Conservation (phyloP, 2,113 vertebrate genomes). For the Arvicanthis niloticus region DNA sequence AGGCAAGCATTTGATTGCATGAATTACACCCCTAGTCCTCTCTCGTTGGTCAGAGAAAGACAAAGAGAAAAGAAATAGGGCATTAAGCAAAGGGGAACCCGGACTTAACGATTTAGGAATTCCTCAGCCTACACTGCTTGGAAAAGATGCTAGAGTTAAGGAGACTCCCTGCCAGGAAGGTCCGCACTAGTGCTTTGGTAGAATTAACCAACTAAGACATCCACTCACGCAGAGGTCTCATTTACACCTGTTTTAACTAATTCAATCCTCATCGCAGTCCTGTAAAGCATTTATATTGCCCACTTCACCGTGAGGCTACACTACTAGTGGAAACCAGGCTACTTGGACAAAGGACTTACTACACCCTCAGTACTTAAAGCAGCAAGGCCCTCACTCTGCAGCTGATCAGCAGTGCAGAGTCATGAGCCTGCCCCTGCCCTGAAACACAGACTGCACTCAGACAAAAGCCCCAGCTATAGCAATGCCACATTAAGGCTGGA, state of each 20-base stretch:
- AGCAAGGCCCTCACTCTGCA: background rate
- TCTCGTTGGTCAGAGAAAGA: background rate
- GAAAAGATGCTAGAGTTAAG: background rate
- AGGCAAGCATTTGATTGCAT: background rate
- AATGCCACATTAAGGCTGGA: accelerated
- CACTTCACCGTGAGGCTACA: background rate
- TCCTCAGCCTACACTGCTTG: background rate
- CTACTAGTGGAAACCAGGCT: background rate
- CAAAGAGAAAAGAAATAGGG: background rate
- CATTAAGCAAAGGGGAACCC: background rate
- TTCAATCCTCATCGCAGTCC: background rate
- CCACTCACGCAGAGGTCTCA: background rate
- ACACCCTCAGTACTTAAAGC: background rate
- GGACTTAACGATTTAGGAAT: background rate
- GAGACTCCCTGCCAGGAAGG: background rate
- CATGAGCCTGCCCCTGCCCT: background rate
- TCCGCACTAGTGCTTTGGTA: background rate
- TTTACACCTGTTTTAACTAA: background rate
- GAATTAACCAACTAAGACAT: background rate
- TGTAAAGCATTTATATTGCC: background rate
- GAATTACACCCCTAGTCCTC: background rate
- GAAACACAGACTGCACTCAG: background rate
- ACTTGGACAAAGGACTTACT: background rate
- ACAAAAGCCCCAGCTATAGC: accelerated
- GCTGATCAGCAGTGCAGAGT: background rate